These are phyloP conservation scores for Pyrocephalus nanus DNA, from an alignment of 2,797 vertebrate species.

Conservation along the genomic window DNA sequence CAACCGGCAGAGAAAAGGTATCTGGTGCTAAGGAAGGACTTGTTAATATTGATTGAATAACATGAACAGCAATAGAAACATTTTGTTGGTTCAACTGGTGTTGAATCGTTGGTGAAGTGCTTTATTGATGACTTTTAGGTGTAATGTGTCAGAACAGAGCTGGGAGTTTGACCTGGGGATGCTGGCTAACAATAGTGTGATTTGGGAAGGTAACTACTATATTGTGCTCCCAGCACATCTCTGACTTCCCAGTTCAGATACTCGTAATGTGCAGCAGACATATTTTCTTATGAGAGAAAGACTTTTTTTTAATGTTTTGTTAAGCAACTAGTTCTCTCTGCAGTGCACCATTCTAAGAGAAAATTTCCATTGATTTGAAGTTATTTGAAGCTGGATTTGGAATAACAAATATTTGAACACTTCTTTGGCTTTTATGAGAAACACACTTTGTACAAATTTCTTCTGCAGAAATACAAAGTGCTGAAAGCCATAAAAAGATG, in stretches of 20 bases:
- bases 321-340: not conserved
- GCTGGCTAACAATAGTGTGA: not conserved
- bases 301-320: not conserved
- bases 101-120: not conserved
- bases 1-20: not conserved
- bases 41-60: not conserved
- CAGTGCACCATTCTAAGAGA: not conserved
- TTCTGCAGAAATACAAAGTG: not conserved
- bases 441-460: not conserved
- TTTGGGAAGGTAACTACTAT: not conserved
- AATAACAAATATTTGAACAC: not conserved
- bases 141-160: not conserved
- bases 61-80: not conserved
- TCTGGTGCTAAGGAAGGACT: not conserved
- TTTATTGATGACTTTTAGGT: not conserved
- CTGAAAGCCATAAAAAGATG: not conserved
- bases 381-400: not conserved
- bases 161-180: not conserved
- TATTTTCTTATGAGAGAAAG: conserved; percentile 11
- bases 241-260: conserved; percentile 20
- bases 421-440: not conserved
- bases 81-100: not conserved
- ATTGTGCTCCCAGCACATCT: not conserved
- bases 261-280: not conserved
- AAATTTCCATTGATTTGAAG: not conserved